Evolutionary conservation across 1,140 invertebrate species (phyloP).

Genomic region (Penaeus chinensis): DNA sequence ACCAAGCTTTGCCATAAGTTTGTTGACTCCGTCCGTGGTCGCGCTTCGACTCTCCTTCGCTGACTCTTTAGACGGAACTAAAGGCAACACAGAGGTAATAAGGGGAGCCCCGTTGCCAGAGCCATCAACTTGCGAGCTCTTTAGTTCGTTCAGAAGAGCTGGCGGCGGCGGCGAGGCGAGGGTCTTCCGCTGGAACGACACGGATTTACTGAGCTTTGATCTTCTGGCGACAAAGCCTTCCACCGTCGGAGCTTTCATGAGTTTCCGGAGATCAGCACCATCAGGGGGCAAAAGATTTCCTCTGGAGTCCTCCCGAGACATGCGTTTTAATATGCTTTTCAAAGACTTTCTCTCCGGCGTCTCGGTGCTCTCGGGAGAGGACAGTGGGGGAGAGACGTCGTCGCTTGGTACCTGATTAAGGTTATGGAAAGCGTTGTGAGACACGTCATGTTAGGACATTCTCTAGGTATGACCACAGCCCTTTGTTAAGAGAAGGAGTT

Average conservation of each 20-base stretch:
- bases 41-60: slow-evolving; percentile 34
- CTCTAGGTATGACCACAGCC: not conserved
- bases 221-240: slow-evolving; percentile 85
- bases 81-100: slow-evolving; percentile 13
- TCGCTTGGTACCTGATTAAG: slow-evolving; percentile 51
- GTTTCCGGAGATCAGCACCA: slow-evolving; percentile 63
- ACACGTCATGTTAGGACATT: no score
- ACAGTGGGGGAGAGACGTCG: slow-evolving; percentile 64
- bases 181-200: slow-evolving; percentile 87
- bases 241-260: slow-evolving; percentile 83
- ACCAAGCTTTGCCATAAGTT: slow-evolving; percentile 59
- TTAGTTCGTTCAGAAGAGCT: slow-evolving; percentile 43
- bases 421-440: not conserved
- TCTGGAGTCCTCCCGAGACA: slow-evolving; percentile 75
- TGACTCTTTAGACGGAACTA: not conserved
- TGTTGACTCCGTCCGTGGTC: slow-evolving; percentile 56
- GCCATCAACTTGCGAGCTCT: slow-evolving; percentile 2
- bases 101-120: not conserved
- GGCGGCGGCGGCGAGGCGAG: slow-evolving; percentile 79
- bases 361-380: slow-evolving; percentile 82
- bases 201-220: slow-evolving; percentile 87
- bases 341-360: slow-evolving; percentile 83
- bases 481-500: not conserved
- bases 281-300: slow-evolving; percentile 65
- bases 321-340: slow-evolving; percentile 86